Evolutionary conservation across 1,140 invertebrate species (phyloP), one percentile per base, ranked within the genome.

Genomic region (Phthorimaea operculella): DNA sequence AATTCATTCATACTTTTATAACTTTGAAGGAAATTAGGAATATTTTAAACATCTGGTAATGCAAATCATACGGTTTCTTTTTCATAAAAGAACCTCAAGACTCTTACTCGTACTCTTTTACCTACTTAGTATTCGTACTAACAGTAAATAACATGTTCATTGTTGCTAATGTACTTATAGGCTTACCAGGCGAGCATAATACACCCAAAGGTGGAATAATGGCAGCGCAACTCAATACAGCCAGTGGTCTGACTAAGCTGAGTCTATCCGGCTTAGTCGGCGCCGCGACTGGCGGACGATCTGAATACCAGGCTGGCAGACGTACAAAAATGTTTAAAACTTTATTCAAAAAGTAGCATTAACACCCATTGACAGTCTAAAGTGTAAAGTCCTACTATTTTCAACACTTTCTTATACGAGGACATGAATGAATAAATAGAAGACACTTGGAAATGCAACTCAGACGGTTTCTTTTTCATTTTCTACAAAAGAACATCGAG

Each of bases 391-490:
- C 10, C 10, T n/a, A 39, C 4, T 39, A 9, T 39, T 39, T 39
- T 39, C 36, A 15, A 47, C 44, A 47, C 14, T 16, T 47, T 51
- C 63, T 63, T 59, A 82, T 78, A 70, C 72, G 66, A 60, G 55
- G 66, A 73, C 74, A 78, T 74, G 77, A 83, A 80, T 77, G 77
- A 79, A 83, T 83, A n/a, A n/a, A n/a, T n/a, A n/a, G n/a, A n/a
- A n/a, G n/a, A n/a, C n/a, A n/a, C n/a, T n/a, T n/a, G n/a, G n/a
- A n/a, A n/a, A n/a, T n/a, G n/a, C n/a, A n/a, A n/a, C n/a, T n/a
- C n/a, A n/a, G n/a, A n/a, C n/a, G n/a, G n/a, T n/a, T n/a, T n/a
- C n/a, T n/a, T n/a, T n/a, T n/a, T n/a, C n/a, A n/a, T n/a, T n/a
- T n/a, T n/a, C n/a, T n/a, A n/a, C n/a, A n/a, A n/a, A n/a, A n/a